Evolutionary conservation across 2,888 invertebrate genomes (phyloP).

Genomic region (Conchocele bisecta): DNA sequence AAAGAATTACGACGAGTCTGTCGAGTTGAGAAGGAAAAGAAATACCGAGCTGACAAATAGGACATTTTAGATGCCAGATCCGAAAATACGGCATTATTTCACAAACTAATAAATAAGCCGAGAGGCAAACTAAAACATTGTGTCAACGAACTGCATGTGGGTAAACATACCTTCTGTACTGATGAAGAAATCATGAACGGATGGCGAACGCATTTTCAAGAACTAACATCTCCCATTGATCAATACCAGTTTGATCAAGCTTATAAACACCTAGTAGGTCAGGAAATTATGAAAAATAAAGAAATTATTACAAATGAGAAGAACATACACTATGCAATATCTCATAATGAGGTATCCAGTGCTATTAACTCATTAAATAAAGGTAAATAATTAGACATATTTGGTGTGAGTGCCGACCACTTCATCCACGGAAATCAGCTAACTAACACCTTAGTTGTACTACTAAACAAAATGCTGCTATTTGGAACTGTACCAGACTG

Average conservation of each 20-base stretch:
- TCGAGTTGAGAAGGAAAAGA: not conserved
- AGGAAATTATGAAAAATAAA: too few relatives aligned
- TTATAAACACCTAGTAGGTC: not conserved
- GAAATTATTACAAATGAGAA: not conserved
- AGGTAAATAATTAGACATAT: not conserved
- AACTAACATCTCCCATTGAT: not conserved
- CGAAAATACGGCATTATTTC: not conserved
- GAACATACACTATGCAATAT: not conserved
- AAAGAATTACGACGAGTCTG: not conserved
- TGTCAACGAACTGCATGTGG: not conserved
- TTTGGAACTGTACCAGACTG: not conserved
- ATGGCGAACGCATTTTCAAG: not conserved
- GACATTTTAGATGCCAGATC: not conserved
- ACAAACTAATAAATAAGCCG: not conserved
- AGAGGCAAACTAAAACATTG: not conserved
- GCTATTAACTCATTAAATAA: slow-evolving; percentile 1
- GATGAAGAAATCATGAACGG: not conserved
- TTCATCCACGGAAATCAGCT: not conserved
- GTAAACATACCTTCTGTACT: not conserved
- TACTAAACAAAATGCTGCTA: not conserved
- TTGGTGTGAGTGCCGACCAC: not conserved
- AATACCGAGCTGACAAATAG: not conserved
- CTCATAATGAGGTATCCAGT: not conserved
- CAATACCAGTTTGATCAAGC: not conserved
- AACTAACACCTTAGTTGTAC: not conserved